Evolutionary conservation across 37 sponge, comb jelly and placozoan genomes (phyloP).

Genomic region (Agelas oroides): DNA sequence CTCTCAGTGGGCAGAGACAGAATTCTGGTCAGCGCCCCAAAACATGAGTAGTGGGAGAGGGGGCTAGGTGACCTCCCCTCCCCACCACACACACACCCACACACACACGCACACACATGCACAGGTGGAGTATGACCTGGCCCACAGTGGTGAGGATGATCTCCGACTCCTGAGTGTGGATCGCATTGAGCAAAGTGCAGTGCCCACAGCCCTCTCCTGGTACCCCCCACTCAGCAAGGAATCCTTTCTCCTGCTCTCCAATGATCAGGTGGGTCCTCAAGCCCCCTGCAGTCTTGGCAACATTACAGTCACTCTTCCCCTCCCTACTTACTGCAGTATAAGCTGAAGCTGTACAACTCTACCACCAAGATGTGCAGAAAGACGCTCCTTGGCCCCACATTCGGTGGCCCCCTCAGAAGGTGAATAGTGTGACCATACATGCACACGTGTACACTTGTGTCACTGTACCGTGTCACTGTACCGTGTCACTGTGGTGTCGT

Average conservation of each 20-base stretch:
- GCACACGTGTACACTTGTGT: too few relatives aligned
- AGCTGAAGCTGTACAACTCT: constrained; percentile 93
- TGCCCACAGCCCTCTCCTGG: constrained; percentile 81
- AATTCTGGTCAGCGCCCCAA: constrained; percentile 75
- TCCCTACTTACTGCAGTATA: constrained; percentile 85
- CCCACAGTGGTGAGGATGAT: constrained; percentile 77
- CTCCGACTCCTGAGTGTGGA: constrained; percentile 71
- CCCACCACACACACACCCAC: background rate
- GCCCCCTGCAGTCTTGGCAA: background rate
- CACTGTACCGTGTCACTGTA: too few relatives aligned
- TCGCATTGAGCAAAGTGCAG: constrained; percentile 95
- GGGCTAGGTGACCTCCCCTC: too few relatives aligned
- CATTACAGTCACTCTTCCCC: constrained; percentile 52
- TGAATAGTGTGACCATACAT: background rate
- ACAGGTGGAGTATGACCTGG: constrained; percentile 94
- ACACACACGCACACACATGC: background rate
- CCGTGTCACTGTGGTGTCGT: background rate
- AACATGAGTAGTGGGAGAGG: too few relatives aligned
- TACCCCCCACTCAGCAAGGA: constrained; percentile 96
- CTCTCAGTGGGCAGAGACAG: constrained; percentile 87
- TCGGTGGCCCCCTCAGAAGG: constrained; percentile 84
- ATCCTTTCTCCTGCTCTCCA: constrained; percentile 88
- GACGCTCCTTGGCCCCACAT: constrained; percentile 94
- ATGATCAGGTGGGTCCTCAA: constrained; percentile 69
- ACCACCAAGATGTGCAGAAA: constrained; percentile 95